phyloP scores from a whole-genome alignment of 2,113 vertebrate genomes.

The Hemiscyllium ocellatum region DNA sequence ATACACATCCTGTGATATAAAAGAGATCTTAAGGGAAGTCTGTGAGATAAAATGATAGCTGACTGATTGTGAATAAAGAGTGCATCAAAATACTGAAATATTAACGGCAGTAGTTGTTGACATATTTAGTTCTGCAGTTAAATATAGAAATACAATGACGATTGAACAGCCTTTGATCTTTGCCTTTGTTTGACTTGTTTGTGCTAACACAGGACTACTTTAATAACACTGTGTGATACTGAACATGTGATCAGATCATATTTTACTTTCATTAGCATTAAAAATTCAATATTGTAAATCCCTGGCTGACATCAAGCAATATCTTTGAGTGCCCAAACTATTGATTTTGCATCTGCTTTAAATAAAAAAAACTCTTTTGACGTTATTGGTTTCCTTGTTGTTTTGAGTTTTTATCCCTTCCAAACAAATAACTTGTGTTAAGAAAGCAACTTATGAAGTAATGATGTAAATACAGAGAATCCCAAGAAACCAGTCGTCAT shows the following conservation, averaged over 20 bases:
- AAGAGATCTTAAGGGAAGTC: neutral
- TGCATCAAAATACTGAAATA: neutral
- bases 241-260: neutral
- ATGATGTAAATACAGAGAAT: neutral
- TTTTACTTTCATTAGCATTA: neutral
- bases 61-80: neutral
- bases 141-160: constrained; percentile 19
- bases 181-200: constrained; percentile 17
- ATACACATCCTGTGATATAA: too few species aligned
- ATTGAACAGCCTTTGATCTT: constrained; percentile 6
- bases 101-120: neutral
- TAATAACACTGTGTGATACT: neutral
- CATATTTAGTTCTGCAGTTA: neutral
- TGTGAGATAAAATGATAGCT: neutral
- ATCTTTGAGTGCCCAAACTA: neutral
- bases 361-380: neutral
- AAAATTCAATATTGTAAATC: constrained; percentile 12
- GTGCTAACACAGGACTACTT: neutral
- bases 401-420: neutral
- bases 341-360: neutral
- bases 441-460: neutral
- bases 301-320: neutral
- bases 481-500: neutral
- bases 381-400: neutral
- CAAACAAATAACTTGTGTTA: neutral